A percentile compares a stretch with the other conserved stretches of the same genome.
These are phyloP conservation scores for Pseudotriccus pelzelni DNA, from an alignment of 2,797 vertebrate genomes.

Conservation along the genomic window DNA sequence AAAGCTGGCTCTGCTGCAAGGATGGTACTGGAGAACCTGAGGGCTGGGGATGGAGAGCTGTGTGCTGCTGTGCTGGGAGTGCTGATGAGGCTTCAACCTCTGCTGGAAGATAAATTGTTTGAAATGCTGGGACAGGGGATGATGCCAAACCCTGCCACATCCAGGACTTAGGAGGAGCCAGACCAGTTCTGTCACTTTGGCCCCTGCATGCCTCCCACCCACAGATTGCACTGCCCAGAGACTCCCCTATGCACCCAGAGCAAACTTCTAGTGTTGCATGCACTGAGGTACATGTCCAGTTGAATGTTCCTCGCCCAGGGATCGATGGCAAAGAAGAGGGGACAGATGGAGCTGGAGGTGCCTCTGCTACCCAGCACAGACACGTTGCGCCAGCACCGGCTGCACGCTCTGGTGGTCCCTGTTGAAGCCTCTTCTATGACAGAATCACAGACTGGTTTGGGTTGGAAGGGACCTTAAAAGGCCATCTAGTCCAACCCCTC, in stretches of 20 bases:
- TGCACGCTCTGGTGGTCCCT: background rate
- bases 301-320: background rate
- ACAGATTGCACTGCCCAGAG: rapidly evolving
- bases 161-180: background rate
- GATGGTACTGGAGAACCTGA: background rate
- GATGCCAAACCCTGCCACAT: background rate
- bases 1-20: background rate
- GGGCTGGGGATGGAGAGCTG: background rate
- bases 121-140: background rate
- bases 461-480: background rate
- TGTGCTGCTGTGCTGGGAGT: background rate
- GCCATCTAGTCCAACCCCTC: background rate
- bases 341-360: background rate
- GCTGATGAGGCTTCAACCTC: background rate
- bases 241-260: background rate
- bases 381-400: background rate
- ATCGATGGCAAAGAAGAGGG: background rate
- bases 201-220: background rate
- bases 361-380: background rate
- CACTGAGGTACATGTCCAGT: rapidly evolving
- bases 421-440: background rate
- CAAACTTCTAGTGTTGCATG: background rate
- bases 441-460: background rate
- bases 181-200: rapidly evolving
- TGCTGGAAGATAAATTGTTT: background rate